Evolutionary conservation across 2,888 invertebrate genomes (phyloP).

Genomic region (Azorinus chamasolen): DNA sequence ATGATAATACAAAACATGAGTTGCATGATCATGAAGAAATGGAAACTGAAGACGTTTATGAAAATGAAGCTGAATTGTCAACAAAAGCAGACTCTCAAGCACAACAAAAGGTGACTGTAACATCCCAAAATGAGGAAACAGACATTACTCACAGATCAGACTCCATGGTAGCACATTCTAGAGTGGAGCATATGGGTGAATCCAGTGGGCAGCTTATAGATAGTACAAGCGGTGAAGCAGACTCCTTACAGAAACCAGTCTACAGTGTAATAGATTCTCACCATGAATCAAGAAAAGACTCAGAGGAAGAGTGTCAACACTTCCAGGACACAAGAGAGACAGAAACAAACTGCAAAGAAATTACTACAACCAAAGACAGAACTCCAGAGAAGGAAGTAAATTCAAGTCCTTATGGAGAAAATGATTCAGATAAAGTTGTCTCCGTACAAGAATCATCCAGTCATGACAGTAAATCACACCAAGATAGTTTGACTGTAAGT

Average conservation of each 20-base stretch:
- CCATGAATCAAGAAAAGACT: neutral
- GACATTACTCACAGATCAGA: neutral
- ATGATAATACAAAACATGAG: too few relatives aligned
- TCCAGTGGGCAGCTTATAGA: neutral
- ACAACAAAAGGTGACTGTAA: neutral
- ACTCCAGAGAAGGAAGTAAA: slow-evolving; percentile 36
- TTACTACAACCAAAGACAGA: slow-evolving; percentile 7
- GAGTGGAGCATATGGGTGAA: neutral
- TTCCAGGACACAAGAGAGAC: too few relatives aligned
- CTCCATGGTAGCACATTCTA: too few relatives aligned
- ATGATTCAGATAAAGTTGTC: slow-evolving; percentile 18
- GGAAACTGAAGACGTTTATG: slow-evolving; percentile 43
- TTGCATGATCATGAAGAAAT: slow-evolving; percentile 7
- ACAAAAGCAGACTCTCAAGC: neutral
- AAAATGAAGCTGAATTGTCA: slow-evolving; percentile 3
- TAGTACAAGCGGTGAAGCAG: neutral
- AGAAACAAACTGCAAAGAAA: too few relatives aligned
- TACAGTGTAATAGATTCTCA: too few relatives aligned
- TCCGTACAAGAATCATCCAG: neutral
- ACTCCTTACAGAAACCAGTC: neutral
- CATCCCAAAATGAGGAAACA: neutral
- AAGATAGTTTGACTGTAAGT: too few relatives aligned
- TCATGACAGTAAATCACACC: neutral
- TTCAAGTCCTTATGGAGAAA: slow-evolving; percentile 45
- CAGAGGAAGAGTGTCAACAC: neutral